Conservation (phyloP, 2,888 invertebrate species). For the Thymelicus lineola region DNA sequence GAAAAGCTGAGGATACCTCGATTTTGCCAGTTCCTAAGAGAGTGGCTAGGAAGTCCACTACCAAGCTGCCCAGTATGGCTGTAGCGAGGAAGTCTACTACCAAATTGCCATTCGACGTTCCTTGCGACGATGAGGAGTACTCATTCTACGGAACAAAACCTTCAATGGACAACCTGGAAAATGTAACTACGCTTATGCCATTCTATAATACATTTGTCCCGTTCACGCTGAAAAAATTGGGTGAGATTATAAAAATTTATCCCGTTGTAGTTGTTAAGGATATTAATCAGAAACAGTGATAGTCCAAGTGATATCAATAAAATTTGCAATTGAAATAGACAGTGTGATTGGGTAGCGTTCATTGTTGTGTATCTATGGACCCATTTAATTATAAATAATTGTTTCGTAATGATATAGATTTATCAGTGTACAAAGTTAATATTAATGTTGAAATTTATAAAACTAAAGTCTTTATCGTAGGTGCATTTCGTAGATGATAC, state of each 20-base stretch:
- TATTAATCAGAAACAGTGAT: constrained; percentile 16
- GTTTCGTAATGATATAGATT: background rate
- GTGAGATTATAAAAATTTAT: constrained; percentile 79
- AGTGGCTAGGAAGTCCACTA: constrained; percentile 65
- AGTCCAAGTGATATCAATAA: background rate
- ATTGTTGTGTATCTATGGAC: too few relatives aligned
- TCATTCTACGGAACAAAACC: constrained; percentile 82
- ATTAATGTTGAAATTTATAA: too few relatives aligned
- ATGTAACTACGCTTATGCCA: constrained; percentile 81
- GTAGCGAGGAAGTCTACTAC: constrained; percentile 83
- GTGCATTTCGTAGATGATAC: too few relatives aligned
- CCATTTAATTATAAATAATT: too few relatives aligned
- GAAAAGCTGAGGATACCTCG: constrained; percentile 41
- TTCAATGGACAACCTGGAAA: constrained; percentile 60
- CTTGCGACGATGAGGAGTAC: constrained; percentile 55
- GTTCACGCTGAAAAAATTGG: constrained; percentile 77
- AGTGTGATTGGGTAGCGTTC: background rate
- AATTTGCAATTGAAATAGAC: background rate
- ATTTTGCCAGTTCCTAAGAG: constrained; percentile 44
- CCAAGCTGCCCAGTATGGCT: constrained; percentile 57
- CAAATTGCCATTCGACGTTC: constrained; percentile 59
- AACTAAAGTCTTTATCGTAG: too few relatives aligned
- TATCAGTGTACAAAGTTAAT: constrained; percentile 2
- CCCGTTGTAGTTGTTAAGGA: constrained; percentile 77
- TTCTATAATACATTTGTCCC: constrained; percentile 78